A percentile compares a stretch with the other conserved stretches of the same genome.
Conservation (phyloP, 2,888 invertebrate species). For the Tenthredo scrophulariae region DNA sequence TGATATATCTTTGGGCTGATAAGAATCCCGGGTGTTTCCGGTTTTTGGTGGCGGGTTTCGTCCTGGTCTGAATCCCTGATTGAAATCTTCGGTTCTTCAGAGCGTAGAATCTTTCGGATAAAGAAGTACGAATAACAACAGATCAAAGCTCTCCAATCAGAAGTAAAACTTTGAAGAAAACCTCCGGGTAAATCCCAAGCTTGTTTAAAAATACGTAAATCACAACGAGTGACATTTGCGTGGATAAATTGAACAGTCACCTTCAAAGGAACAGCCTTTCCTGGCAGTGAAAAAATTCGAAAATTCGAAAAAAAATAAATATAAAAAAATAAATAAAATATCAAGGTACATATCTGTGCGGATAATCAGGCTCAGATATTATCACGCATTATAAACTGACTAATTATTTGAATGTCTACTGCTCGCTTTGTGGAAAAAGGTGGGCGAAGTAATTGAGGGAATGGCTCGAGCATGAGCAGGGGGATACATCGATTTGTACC, state of each 20-base stretch:
- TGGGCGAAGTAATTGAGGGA: neutral
- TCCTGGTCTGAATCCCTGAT: neutral
- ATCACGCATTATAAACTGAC: neutral
- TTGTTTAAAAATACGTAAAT: constrained; percentile 30
- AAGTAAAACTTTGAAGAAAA: constrained; percentile 18
- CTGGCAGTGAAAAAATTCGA: neutral
- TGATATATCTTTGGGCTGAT: neutral
- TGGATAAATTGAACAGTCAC: constrained; percentile 9
- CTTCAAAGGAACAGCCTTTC: neutral
- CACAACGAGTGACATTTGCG: constrained; percentile 7
- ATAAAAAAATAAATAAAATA: neutral
- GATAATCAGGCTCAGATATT: neutral
- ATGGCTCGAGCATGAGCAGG: neutral
- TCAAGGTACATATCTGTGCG: neutral
- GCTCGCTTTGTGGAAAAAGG: neutral
- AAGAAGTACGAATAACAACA: neutral
- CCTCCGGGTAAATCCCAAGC: neutral
- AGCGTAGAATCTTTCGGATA: neutral
- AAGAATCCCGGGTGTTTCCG: constrained; percentile 12
- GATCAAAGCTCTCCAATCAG: constrained; percentile 45
- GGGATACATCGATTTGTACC: neutral
- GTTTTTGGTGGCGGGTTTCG: neutral
- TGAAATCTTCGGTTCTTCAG: constrained; percentile 24
- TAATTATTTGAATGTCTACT: neutral
- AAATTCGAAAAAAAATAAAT: neutral